These are phyloP conservation scores for Tetranychus cinnabarinus DNA, from an alignment of 1,140 invertebrate species.

Conservation along the genomic window DNA sequence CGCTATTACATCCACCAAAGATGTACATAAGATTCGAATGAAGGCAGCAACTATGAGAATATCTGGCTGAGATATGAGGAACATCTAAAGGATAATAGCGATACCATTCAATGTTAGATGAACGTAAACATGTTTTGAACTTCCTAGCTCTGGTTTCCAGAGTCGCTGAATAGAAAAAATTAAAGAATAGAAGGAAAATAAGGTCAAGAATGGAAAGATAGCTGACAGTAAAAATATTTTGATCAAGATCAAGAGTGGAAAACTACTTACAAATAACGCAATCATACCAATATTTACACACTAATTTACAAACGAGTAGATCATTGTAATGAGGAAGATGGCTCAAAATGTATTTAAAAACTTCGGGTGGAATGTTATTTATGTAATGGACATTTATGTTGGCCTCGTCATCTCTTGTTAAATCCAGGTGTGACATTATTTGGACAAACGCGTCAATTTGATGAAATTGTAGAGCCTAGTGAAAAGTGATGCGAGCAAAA, in stretches of 20 bases:
- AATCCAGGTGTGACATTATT: no score
- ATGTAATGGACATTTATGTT: conserved; percentile 11
- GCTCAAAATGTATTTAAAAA: conserved; percentile 69
- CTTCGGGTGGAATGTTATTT: conserved; percentile 52
- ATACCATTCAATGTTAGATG: neutral
- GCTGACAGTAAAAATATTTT: neutral
- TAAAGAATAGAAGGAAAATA: neutral
- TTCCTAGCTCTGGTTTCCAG: neutral
- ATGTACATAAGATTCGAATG: conserved; percentile 51
- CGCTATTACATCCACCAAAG: conserved; percentile 61
- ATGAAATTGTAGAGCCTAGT: no score
- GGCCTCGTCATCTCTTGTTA: no score
- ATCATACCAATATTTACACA: conserved; percentile 57
- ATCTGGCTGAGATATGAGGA: conserved; percentile 56
- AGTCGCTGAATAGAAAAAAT: neutral
- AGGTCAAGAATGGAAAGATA: neutral
- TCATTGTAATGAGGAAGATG: conserved; percentile 71
- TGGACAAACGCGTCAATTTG: no score
- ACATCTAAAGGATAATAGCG: conserved; percentile 23
- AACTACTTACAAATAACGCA: conserved; percentile 46
- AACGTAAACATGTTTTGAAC: neutral
- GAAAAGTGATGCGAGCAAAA: no score
- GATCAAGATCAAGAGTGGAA: neutral
- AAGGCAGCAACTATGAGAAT: conserved; percentile 69
- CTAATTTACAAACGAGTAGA: conserved; percentile 53